A percentile compares a stretch with the other conserved stretches of the same genome.
These are phyloP conservation scores for Matsumyia berberina DNA, from an alignment of 2,888 invertebrate species.

Conservation along the genomic window DNA sequence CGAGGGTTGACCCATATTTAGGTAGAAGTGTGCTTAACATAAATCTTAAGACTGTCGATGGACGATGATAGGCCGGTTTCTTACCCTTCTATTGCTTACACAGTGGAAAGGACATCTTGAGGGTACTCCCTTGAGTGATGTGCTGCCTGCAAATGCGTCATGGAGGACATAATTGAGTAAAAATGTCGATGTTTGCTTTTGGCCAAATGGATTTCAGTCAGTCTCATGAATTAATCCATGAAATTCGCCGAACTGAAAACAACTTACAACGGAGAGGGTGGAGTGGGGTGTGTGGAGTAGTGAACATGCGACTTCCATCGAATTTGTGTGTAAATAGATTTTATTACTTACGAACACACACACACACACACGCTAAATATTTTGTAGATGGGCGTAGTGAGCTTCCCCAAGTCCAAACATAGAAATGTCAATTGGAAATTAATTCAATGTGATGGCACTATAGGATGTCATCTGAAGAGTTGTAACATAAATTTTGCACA, in stretches of 20 bases:
- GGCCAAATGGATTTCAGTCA: constrained; percentile 14
- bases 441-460: constrained; percentile 15
- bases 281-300: not conserved
- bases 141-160: not conserved
- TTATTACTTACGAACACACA: constrained; percentile 11
- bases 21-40: constrained; percentile 42
- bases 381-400: not conserved
- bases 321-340: not conserved
- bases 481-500: not conserved
- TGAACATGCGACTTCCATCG: not conserved
- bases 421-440: constrained; percentile 16
- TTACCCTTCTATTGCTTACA: constrained; percentile 1
- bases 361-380: constrained; percentile 2
- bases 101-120: constrained; percentile 1
- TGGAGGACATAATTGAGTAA: constrained; percentile 32
- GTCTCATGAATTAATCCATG: constrained; percentile 32
- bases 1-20: constrained; percentile 38
- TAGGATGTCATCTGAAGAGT: not conserved
- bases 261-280: not conserved
- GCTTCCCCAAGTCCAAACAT: not conserved
- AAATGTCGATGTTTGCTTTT: constrained; percentile 20
- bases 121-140: not conserved
- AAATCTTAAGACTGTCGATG: constrained; percentile 55
- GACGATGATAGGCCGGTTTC: constrained; percentile 33
- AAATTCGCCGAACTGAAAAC: constrained; percentile 3